These are phyloP conservation scores for Nibea albiflora DNA, from an alignment of 2,113 vertebrate species.

Conservation along the genomic window DNA sequence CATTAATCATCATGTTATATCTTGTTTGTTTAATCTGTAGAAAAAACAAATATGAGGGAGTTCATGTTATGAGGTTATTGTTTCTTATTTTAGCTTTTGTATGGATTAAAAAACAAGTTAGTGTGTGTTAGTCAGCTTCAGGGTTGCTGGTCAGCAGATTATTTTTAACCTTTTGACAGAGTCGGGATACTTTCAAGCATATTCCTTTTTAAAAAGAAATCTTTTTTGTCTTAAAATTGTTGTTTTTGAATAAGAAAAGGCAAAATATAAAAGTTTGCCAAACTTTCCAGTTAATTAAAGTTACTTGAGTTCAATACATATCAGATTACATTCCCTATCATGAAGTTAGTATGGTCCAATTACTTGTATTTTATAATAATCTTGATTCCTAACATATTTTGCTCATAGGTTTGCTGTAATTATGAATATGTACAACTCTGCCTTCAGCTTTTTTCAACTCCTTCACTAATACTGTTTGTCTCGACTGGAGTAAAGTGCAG, in stretches of 20 bases:
- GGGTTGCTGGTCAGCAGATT: neutral
- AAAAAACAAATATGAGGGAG: neutral
- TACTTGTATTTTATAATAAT: neutral
- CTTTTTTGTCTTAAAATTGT: slow-evolving; percentile 4
- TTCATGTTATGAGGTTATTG: neutral
- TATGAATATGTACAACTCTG: neutral
- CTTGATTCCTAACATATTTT: slow-evolving; percentile 1
- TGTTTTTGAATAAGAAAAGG: slow-evolving; percentile 15
- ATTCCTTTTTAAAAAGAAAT: neutral
- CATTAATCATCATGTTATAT: neutral
- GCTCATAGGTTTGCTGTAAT: neutral
- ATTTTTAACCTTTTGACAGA: neutral
- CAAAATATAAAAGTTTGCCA: slow-evolving; percentile 30
- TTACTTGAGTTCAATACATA: slow-evolving; percentile 20
- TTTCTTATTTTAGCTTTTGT: neutral
- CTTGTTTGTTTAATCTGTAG: neutral
- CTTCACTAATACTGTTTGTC: neutral
- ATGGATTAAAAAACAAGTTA: neutral
- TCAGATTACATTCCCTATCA: slow-evolving; percentile 35
- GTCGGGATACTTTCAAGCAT: neutral
- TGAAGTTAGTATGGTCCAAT: neutral
- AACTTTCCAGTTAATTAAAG: slow-evolving; percentile 40
- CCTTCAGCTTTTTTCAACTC: slow-evolving; percentile 13
- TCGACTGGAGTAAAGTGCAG: neutral
- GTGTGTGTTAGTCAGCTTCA: neutral